Evolutionary conservation across 2,888 invertebrate genomes (phyloP), one percentile per base, ranked within the genome.

Genomic region (Andrena minutula): DNA sequence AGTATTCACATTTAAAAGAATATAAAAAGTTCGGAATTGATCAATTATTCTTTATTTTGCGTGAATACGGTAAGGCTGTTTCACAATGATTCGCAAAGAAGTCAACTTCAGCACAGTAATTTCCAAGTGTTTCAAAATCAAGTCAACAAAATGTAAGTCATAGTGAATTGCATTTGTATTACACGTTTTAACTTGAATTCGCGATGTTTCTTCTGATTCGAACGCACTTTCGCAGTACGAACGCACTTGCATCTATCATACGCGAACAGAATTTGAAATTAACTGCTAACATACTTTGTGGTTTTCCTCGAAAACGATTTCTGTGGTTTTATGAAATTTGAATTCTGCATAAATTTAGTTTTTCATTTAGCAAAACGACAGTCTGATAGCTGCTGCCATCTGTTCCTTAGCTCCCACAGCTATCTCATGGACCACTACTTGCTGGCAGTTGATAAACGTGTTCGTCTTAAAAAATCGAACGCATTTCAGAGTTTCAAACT

Each of bases 371-470:
- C 8, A 56, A 23, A 26, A 20, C 26, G 23, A 20, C 56, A 56
- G 56, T 23, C 20, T 53, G 16, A 20, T 23, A 26, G 26, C 26
- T 56, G 56, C 56, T 56, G 56, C 56, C 56, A 56, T 56, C 56
- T 26, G 2, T 23, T 23, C 10, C 1, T 56, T 10, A 10, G 10
- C 1, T 26, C 7, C 10, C 23, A 56, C 51, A 56, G 8, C 23
- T 5, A 10, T 56, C 4, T 20, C 23, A 56, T 20, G 8, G 23
- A 23, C 10, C 23, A 23, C 10, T 56, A 10, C 8, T 56, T 56
- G 23, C 23, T 12, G 26, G 1, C 56, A 23, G 26, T 56, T 10
- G 23, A 56, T 41, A 41, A 41, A 41, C 16, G 5, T 41, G 4
- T 41, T 41, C 12, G 16, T 4, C 41, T 41, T 41, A 16, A 41